These are phyloP conservation scores for Sebastes schlegelii DNA, from an alignment of 2,113 vertebrate species.

Conservation along the genomic window DNA sequence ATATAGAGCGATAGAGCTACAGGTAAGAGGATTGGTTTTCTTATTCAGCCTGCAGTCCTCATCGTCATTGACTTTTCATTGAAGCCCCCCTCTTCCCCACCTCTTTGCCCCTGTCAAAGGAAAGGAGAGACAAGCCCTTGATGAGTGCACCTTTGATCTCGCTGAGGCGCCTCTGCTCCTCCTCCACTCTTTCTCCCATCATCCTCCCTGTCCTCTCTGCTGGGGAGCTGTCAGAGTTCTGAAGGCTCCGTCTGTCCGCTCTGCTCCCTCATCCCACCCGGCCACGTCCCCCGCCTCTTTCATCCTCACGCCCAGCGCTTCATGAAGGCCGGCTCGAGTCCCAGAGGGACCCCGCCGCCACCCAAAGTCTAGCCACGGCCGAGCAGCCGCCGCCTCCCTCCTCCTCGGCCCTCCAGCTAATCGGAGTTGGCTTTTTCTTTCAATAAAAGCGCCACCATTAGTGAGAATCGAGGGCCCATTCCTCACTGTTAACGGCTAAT, in stretches of 20 bases:
- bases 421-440: conserved; percentile 32
- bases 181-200: conserved; percentile 43
- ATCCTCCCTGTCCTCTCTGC: conserved; percentile 40
- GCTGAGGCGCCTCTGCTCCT: conserved; percentile 43
- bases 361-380: conserved; percentile 7
- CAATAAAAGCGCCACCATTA: conserved; percentile 49
- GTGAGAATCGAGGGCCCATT: conserved; percentile 31
- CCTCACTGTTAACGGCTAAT: conserved; percentile 51
- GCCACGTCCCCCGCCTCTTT: conserved; percentile 42
- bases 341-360: conserved; percentile 28
- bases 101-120: conserved; percentile 54
- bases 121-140: conserved; percentile 61
- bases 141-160: conserved; percentile 72
- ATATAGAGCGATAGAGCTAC: neutral
- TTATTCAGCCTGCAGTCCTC: conserved; percentile 18
- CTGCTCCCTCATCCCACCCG: conserved; percentile 18
- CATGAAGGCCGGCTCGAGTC: neutral
- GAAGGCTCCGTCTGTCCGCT: conserved; percentile 38
- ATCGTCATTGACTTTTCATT: conserved; percentile 38
- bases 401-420: conserved; percentile 16
- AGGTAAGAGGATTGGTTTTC: conserved; percentile 39
- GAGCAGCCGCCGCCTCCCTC: neutral
- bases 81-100: conserved; percentile 7
- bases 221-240: conserved; percentile 57
- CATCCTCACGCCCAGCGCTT: conserved; percentile 31